These are phyloP conservation scores for Epistrophe eligans DNA, from an alignment of 2,888 invertebrate genomes.

Conservation along the genomic window DNA sequence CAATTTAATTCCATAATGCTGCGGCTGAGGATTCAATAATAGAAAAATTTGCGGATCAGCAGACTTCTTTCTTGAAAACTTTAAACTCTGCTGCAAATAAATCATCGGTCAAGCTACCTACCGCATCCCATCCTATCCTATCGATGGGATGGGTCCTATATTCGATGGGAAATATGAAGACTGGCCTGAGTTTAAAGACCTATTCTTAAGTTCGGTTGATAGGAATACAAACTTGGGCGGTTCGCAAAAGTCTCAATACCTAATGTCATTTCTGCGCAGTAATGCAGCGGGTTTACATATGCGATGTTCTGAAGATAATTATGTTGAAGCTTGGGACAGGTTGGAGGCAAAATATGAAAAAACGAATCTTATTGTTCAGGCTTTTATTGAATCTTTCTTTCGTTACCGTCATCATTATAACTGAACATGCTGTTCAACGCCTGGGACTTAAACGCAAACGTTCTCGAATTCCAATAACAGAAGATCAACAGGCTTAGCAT, in stretches of 20 bases:
- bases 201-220: slow-evolving; percentile 5
- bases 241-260: slow-evolving; percentile 1
- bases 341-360: slow-evolving; percentile 14
- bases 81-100: not conserved
- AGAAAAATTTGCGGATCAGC: not conserved
- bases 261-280: not conserved
- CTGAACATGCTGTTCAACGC: slow-evolving; percentile 45
- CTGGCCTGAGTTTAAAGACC: not conserved
- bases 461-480: slow-evolving; percentile 20
- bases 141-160: too few relatives aligned
- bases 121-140: too few relatives aligned
- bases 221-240: not conserved
- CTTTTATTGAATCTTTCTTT: slow-evolving; percentile 3
- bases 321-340: slow-evolving; percentile 18
- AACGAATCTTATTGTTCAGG: slow-evolving; percentile 9
- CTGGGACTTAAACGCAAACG: slow-evolving; percentile 39
- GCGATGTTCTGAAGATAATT: not conserved
- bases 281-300: not conserved
- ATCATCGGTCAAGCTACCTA: not conserved
- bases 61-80: not conserved
- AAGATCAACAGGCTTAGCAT: slow-evolving; percentile 15
- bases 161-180: slow-evolving; percentile 1
- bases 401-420: slow-evolving; percentile 5
- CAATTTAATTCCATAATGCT: not conserved
- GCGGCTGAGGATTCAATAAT: not conserved